Evolutionary conservation across 2,113 vertebrate genomes (phyloP).

Genomic region (Calyptomena viridis): DNA sequence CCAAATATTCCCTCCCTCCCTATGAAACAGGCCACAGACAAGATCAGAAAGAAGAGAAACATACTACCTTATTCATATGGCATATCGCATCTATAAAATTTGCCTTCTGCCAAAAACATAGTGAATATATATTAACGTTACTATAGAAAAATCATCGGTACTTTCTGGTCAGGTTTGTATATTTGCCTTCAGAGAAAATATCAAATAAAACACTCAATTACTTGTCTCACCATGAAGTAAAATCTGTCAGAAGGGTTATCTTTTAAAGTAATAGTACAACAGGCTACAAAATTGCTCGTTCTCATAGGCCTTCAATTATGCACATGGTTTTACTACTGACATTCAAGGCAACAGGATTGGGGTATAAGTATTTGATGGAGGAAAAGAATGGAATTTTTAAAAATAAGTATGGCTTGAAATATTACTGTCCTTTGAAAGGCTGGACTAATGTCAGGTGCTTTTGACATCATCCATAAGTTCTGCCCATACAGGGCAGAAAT

Average conservation of each 20-base stretch:
- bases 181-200: background rate
- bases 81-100: background rate
- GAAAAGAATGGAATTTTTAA: background rate
- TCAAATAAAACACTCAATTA: background rate
- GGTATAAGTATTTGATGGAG: background rate
- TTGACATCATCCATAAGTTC: background rate
- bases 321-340: background rate
- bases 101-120: background rate
- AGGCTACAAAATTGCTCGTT: background rate
- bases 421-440: background rate
- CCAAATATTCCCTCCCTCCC: background rate
- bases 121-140: background rate
- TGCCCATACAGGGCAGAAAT: background rate
- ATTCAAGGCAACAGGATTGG: background rate
- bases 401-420: background rate
- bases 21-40: background rate
- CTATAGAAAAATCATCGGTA: background rate
- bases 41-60: background rate
- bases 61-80: background rate
- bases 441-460: background rate
- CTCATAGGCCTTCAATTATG: background rate
- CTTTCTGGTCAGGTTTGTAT: background rate
- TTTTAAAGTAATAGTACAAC: background rate
- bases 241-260: background rate
- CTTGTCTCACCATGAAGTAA: background rate